Base-by-base conservation (phyloP, 2,797 vertebrate species). In the Rhinoraja longicauda region DNA sequence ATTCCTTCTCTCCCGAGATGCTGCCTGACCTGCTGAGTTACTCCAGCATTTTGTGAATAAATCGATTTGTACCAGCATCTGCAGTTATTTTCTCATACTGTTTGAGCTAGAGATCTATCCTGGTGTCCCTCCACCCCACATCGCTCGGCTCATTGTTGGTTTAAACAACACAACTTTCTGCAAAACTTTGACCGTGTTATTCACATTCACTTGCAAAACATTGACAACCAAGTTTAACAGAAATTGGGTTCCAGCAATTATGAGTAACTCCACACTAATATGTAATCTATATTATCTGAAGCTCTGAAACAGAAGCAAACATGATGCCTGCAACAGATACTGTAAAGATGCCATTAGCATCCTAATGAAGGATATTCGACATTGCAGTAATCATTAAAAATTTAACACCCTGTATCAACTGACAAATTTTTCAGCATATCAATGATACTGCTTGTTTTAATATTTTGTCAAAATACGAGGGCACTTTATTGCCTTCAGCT, bases 311-410 rank as follows among this genome's bases (percentile, higher is more conserved):
- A 86, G 26, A 12, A 81, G 15, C 13, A 77, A n/a, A 86, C 26
- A 62, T 62, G 62, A 13, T 86, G 29, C 57, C 29, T 86, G 82
- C 82, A 86, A 62, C 15, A 86, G n/a, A 29, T 62, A 62, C 57
- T 62, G 26, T 19, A 15, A 62, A n/a, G 57, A 86, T 86, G 29
- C 62, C 82, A 86, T 32, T n/a, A 62, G 24, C 45, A 19, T 32
- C 82, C 57, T 17, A 84, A 17, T 19, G n/a, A 62, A 86, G 57
- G 57, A 32, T 32, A n/a, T 17, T 64, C 59, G n/a, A 86, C 57
- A 64, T 59, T 86, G 82, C 57, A 86, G 82, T 62, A 62, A 17
- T 86, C 82, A 86, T 86, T 32, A 86, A 86, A 86, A 86, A 86
- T 86, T 1, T 3, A 86, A n/a, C 45, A 57, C 45, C 15, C 29